Evolutionary conservation across 1,140 invertebrate species (phyloP), one percentile per base, ranked within the genome.

Genomic region (Ooceraea biroi): DNA sequence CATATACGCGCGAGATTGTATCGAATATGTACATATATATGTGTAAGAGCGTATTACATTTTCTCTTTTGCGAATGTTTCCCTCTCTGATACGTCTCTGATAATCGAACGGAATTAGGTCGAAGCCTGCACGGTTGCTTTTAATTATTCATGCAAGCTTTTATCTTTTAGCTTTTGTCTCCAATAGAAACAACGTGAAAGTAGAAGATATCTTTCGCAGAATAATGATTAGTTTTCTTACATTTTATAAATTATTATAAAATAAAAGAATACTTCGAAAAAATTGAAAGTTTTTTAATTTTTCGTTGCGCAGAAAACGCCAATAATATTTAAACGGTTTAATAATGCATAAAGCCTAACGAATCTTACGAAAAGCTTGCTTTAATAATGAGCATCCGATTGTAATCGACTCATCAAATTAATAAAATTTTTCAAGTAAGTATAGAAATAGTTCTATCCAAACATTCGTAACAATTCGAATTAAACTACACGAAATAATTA

Each of bases 91-190:
- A 36, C 7, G n/a, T 52, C 27, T n/a, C n/a, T n/a, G n/a, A n/a
- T 77, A 44, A 41, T 55, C 58, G 27, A 63, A 19, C 4, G 22
- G 19, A 41, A 78, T 78, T 78, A 69, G 12, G 19, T 44, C 30
- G 36, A 25, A 78, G 22, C 14, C 17, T 50, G 19, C 52, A 41
- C 12, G 50, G 14, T 17, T 25, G 1, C 19, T 19, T 44, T 78
- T 55, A 78, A 44, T 78, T 66, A 78, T 66, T 77, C 60, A 55
- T 19, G 63, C 19, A 19, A 55, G 48, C 11, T 44, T 27, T 61
- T 12, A 22, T 1, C 22, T 68, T 77, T 50, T n/a, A 10, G 30
- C 27, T 41, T 0, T 41, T 48, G 63, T 41, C 30, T 52, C 2
- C 60, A 3, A 66, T 2, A 25, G 22, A 3, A 25, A 50, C 4